Conservation (phyloP, 53 echinoderm and acorn worm species). For the Arbacia lixula region DNA sequence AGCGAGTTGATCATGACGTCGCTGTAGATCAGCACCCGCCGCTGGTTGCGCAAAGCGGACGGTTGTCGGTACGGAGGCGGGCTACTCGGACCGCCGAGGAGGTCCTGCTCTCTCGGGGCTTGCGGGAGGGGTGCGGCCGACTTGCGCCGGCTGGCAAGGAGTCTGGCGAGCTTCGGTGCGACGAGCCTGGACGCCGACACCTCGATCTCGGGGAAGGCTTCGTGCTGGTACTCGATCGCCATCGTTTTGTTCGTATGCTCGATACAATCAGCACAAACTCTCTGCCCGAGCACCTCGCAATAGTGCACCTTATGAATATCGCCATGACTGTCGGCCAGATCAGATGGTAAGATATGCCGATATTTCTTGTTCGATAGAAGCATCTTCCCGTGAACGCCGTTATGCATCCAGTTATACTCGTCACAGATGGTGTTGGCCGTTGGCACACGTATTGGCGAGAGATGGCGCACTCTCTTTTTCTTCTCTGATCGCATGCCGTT, state of each 20-base stretch:
- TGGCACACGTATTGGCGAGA: slow-evolving; percentile 55
- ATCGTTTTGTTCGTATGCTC: slow-evolving; percentile 80
- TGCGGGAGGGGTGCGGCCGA: slow-evolving; percentile 17
- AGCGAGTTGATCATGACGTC: slow-evolving; percentile 60
- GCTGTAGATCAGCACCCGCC: slow-evolving; percentile 55
- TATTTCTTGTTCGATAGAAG: slow-evolving; percentile 74
- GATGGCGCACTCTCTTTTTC: slow-evolving; percentile 44
- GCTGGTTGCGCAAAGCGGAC: slow-evolving; percentile 59
- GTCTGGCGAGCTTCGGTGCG: slow-evolving; percentile 80
- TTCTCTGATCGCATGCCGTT: slow-evolving; percentile 66
- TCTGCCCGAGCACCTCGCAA: slow-evolving; percentile 87
- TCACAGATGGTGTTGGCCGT: slow-evolving; percentile 89
- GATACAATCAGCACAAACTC: slow-evolving; percentile 78
- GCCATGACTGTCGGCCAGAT: slow-evolving; percentile 52
- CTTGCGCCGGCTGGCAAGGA: slow-evolving; percentile 51
- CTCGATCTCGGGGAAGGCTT: slow-evolving; percentile 81
- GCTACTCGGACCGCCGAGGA: slow-evolving; percentile 43
- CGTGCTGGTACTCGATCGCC: slow-evolving; percentile 86
- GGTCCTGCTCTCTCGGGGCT: background rate
- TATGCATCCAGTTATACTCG: slow-evolving; percentile 84
- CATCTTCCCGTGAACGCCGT: slow-evolving; percentile 85
- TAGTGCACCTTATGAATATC: slow-evolving; percentile 67
- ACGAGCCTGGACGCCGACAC: slow-evolving; percentile 82
- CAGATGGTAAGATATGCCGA: slow-evolving; percentile 61
- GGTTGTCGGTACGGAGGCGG: slow-evolving; percentile 61